Evolutionary conservation across 1,140 invertebrate genomes (phyloP), one percentile per base, ranked within the genome.

Genomic region (Drosophila ficusphila): DNA sequence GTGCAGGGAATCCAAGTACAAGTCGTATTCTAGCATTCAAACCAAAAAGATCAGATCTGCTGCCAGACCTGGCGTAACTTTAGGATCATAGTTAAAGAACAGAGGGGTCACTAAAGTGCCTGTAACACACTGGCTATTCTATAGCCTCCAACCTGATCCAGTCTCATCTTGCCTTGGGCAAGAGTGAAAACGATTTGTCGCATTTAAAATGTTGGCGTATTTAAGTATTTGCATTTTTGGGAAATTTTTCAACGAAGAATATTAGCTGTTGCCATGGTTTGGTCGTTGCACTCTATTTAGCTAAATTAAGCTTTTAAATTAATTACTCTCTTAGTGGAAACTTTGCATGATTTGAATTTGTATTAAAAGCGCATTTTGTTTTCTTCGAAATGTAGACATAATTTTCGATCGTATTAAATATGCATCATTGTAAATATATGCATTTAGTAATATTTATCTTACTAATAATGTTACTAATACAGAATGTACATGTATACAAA

Each of bases 391-490:
- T 25, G 12, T 29, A 36, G 16, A 39, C 14, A 49, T n/a, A n/a
- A n/a, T 67, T 42, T 46, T 27, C 47, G 23, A 49, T 71, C 23
- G 53, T 71, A 58, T 58, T 58, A 58, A 36, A 38, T 36, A 14
- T 44, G 48, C 38, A 64, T 27, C 39, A 48, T 41, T 83, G 81
- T 83, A 83, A 85, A 83, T 85, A 83, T 60, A 78, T 64, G 77
- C 47, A 85, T 72, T 76, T 65, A 76, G 64, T 51, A 29, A 70
- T 23, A 65, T 25, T 21, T 25, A 23, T 36, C 38, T 29, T 64
- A 31, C 62, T 12, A 31, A n/a, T n/a, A n/a, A n/a, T n/a, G n/a
- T n/a, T n/a, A n/a, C n/a, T n/a, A 36, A 46, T 46, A 16, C 48
- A 46, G 46, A 21, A 41, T 60, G 48, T 53, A 74, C 41, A 60